Evolutionary conservation across 1,140 invertebrate genomes (phyloP).

Genomic region (Choristoneura fumiferana): DNA sequence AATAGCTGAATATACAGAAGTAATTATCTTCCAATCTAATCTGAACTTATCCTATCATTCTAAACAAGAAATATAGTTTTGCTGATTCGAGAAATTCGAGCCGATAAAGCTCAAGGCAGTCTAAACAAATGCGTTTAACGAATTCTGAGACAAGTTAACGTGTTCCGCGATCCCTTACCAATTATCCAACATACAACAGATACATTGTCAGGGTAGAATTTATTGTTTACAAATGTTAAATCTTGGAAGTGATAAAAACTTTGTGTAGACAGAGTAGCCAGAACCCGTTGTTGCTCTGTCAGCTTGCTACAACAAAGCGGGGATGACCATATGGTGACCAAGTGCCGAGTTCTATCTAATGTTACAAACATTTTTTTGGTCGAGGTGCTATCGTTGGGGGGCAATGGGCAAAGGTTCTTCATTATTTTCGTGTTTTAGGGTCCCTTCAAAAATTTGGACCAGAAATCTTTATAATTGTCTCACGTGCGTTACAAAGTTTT

Average conservation of each 20-base stretch:
- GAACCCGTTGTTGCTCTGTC: conserved; percentile 30
- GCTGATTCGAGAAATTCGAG: too few relatives aligned
- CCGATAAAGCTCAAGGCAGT: too few relatives aligned
- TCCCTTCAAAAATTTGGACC: too few relatives aligned
- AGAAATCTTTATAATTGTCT: too few relatives aligned
- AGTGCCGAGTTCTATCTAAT: conserved; percentile 32
- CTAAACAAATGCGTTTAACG: neutral
- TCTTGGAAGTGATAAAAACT: conserved; percentile 36
- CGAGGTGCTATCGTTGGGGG: too few relatives aligned
- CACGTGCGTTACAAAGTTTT: too few relatives aligned
- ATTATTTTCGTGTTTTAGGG: too few relatives aligned
- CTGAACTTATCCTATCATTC: too few relatives aligned
- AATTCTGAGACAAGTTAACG: conserved; percentile 3
- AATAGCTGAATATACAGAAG: too few relatives aligned
- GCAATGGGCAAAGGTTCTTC: too few relatives aligned
- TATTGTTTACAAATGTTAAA: conserved; percentile 29
- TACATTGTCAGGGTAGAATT: conserved; percentile 19
- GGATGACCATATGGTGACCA: conserved; percentile 66
- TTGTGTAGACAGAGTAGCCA: conserved; percentile 23
- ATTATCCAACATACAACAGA: conserved; percentile 16
- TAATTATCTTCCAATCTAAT: too few relatives aligned
- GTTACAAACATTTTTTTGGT: neutral
- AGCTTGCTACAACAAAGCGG: conserved; percentile 31
- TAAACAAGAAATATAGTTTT: too few relatives aligned
- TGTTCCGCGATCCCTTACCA: conserved; percentile 5